Percentiles rank a stretch among this genome's conserved stretches.
These are phyloP conservation scores for Pseudoatta argentina DNA, from an alignment of 1,140 invertebrate species.

Conservation along the genomic window DNA sequence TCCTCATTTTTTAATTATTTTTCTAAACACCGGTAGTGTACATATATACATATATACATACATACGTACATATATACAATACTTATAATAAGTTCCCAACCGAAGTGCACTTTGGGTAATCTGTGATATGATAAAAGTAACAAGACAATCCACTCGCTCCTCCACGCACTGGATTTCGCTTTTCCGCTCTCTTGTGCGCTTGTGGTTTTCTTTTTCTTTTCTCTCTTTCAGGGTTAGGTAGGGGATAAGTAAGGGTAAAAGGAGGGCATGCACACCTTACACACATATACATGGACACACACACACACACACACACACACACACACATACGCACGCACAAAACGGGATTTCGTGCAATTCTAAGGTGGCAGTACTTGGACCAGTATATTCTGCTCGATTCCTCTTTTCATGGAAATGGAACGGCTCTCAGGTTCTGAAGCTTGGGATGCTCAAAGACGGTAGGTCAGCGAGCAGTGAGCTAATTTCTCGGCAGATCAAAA, in stretches of 20 bases:
- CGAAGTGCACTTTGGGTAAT: conserved; percentile 82
- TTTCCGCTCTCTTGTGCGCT: conserved; percentile 54
- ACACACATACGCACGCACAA: conserved; percentile 25
- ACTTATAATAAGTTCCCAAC: conserved; percentile 53
- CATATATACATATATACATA: conserved; percentile 7
- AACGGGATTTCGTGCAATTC: conserved; percentile 79
- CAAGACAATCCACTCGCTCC: conserved; percentile 64
- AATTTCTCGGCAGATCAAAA: neutral
- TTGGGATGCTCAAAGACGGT: neutral
- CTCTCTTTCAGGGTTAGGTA: neutral
- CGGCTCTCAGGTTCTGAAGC: neutral
- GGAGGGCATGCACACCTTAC: conserved; percentile 22
- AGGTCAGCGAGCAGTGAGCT: neutral
- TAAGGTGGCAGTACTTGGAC: conserved; percentile 67
- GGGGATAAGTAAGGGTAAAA: neutral
- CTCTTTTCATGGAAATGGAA: neutral
- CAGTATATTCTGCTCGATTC: conserved; percentile 21
- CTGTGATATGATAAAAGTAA: conserved; percentile 84
- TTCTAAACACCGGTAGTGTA: conserved; percentile 13
- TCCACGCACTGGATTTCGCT: conserved; percentile 65
- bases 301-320: neutral
- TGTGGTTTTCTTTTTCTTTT: conserved; percentile 59
- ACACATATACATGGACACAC: neutral
- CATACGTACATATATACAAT: neutral
- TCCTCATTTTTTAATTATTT: conserved; percentile 3